A percentile compares a stretch with the other conserved stretches of the same genome.
These are phyloP conservation scores for Microdon myrmicae DNA, from an alignment of 2,888 invertebrate genomes.

Conservation along the genomic window DNA sequence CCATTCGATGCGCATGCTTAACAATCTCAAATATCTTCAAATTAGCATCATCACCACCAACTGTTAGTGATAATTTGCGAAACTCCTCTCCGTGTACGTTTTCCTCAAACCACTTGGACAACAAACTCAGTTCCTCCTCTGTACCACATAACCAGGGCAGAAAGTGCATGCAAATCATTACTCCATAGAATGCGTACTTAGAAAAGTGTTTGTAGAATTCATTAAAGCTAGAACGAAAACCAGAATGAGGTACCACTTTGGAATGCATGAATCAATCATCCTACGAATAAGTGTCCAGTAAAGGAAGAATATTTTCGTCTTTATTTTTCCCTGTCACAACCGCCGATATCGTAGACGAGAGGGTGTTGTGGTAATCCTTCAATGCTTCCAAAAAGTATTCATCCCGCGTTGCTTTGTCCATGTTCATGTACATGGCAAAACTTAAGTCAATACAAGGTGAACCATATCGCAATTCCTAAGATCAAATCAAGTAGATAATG, in stretches of 20 bases:
- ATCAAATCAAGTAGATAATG: neutral
- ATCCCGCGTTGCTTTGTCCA: slow-evolving; percentile 54
- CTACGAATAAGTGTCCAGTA: slow-evolving; percentile 5
- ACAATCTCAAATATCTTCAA: slow-evolving; percentile 56
- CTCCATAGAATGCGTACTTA: slow-evolving; percentile 64
- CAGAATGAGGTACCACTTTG: neutral
- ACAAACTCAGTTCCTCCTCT: slow-evolving; percentile 57
- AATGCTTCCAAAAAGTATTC: slow-evolving; percentile 58
- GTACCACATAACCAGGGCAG: slow-evolving; percentile 61
- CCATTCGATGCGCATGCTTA: slow-evolving; percentile 61
- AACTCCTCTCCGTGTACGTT: slow-evolving; percentile 60
- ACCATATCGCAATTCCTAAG: slow-evolving; percentile 61
- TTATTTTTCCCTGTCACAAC: slow-evolving; percentile 54
- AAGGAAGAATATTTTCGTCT: neutral
- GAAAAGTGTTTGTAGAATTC: slow-evolving; percentile 61
- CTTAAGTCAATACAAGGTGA: slow-evolving; percentile 62
- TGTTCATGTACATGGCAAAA: slow-evolving; percentile 64
- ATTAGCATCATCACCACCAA: slow-evolving; percentile 62
- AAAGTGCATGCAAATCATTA: slow-evolving; percentile 62
- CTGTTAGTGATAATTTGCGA: slow-evolving; percentile 56
- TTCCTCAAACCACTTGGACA: slow-evolving; percentile 59
- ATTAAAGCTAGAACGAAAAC: slow-evolving; percentile 54
- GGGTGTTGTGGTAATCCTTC: slow-evolving; percentile 57
- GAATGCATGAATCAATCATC: neutral
- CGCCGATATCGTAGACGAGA: slow-evolving; percentile 56